Evolutionary conservation across 2,113 vertebrate genomes (phyloP), one percentile per base, ranked within the genome.

Genomic region (Ancistrus triradiatus): DNA sequence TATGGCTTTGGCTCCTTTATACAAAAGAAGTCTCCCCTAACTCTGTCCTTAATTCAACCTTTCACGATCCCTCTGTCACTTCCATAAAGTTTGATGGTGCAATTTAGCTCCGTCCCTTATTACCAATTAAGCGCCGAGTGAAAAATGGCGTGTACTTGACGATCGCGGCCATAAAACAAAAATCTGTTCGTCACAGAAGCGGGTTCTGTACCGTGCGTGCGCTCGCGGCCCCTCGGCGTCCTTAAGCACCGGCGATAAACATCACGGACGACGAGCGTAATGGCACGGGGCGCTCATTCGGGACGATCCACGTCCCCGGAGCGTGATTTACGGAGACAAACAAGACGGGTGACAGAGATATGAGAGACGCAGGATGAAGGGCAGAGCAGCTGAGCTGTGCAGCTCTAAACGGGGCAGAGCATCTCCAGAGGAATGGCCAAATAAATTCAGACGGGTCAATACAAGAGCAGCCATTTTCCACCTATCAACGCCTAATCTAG

Each of bases 41-140:
- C 25, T 19, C 13, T 31, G 57, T 21, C 50, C 52, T 61, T 43
- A 72, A 56, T 35, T 60, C 38, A 53, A 11, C n/a, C 59, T 55
- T 50, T 43, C 63, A 62, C 13, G 14, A 51, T 38, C 69, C 48
- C 33, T 25, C 52, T 33, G 9, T 66, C 15, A 24, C 49, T 48
- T 21, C 49, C 31, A 59, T 60, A 72, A 60, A 66, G 69, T 48
- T 43, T 61, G 69, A 66, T 55, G 35, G 49, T 53, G 27, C 52
- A 28, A 56, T 72, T 72, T 61, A 56, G 37, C 59, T 31, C 46
- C 17, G 21, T 37, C 43, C 19, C 27, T 56, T 17, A 61, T 65
- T 42, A 61, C 57, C 52, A 35, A 63, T 67, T 60, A 72, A 40
- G 27, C 27, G 11, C 44, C 62, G 70, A 72, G 67, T 67, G 70